Evolutionary conservation across 2,113 vertebrate species (phyloP), one percentile per base, ranked within the genome.

Genomic region (Lota lota): DNA sequence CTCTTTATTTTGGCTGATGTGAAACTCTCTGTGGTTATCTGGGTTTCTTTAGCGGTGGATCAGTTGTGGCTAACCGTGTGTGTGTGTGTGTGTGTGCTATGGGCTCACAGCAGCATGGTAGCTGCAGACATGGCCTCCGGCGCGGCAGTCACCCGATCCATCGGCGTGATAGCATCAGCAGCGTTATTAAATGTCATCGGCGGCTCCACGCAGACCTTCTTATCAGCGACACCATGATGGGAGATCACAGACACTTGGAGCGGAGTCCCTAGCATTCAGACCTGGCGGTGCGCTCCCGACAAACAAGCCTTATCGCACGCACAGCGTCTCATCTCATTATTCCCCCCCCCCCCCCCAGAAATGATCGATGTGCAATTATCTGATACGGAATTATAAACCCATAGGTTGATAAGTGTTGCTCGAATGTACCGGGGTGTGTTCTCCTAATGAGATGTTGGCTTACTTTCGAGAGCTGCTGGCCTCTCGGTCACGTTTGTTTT

Each of bases 331-430:
- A 89, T 90, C 86, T 88, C 81, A 90, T 84, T 81, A 80, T 80
- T 53, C 87, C 87, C 85, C 40, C 40, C 40, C 40, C 28, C 40
- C 40, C 88, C 85, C 76, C 75, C 17, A 89, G 86, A 89, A 87
- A 88, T 90, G 87, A 91, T 91, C 89, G 62, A 90, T 88, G 88
- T 83, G 82, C 81, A 88, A 88, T 90, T 88, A 89, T 87, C 87
- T 91, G 89, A 90, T 90, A 89, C 73, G 85, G 81, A 85, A 86
- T 87, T 87, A 88, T 86, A 85, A 88, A 76, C 65, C 69, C 47
- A 2, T n/a, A 74, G 85, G 89, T 87, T 85, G 85, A 87, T 79
- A 83, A 80, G 79, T 87, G 83, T 76, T 83, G 75, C 78, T 82
- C 22, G 80, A 80, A 82, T 88, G 70, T 79, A 87, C 78, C 70